Evolutionary conservation across 2,113 vertebrate species (phyloP).

Genomic region (Saguinus imperator): DNA sequence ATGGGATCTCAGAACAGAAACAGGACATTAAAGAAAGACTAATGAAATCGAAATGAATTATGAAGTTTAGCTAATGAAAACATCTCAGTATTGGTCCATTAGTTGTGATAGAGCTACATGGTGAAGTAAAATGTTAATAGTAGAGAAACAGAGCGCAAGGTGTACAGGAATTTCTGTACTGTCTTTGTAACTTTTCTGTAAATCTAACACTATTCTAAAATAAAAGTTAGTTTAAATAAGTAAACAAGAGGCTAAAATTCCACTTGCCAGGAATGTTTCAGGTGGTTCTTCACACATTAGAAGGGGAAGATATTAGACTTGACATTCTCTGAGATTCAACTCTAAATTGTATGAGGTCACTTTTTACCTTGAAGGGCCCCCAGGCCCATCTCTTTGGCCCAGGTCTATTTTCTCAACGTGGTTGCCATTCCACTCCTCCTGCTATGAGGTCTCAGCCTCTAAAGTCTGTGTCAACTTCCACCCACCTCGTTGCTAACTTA

Average conservation of each 20-base stretch:
- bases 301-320: neutral
- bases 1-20: neutral
- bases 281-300: neutral
- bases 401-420: neutral
- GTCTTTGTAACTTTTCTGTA: neutral
- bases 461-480: neutral
- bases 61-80: neutral
- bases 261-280: neutral
- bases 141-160: neutral
- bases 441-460: neutral
- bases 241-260: neutral
- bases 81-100: neutral
- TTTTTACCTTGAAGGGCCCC: neutral
- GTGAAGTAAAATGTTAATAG: neutral
- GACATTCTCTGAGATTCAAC: neutral
- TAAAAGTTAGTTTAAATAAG: neutral
- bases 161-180: neutral
- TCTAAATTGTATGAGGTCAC: neutral
- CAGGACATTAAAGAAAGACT: neutral
- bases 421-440: too few relatives aligned
- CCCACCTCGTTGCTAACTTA: neutral
- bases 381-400: neutral
- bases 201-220: neutral
- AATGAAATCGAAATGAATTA: neutral
- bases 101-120: neutral